Base-by-base conservation (phyloP, 64 coral and sea anemone genomes). In the Stichodactyla mertensii region DNA sequence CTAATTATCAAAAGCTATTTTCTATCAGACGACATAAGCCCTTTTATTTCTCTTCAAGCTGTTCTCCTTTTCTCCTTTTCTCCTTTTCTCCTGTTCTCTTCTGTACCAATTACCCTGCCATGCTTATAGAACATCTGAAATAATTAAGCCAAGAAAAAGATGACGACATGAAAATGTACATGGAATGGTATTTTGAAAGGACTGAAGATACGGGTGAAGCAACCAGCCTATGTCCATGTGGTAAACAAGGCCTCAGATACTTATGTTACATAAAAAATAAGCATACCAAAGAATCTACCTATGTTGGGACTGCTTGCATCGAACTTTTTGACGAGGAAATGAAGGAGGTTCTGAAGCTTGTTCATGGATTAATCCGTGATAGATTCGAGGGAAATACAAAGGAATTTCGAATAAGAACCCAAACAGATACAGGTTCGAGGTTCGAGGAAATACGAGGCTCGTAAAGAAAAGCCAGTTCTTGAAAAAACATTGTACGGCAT, bases 251-350 rank as follows among this genome's bases (percentile, higher is more conserved):
- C 7, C 54, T 88, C 24, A 51, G 87, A 16, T 88, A 88, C 45
- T 64, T 14, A 12, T 52, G 81, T 19, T 18, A 77, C 14, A 89
- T 89, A n/a, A 22, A 6, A 18, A 89, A 89, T 59, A 84, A 83
- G 16, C 52, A n/a, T 18, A 89, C 88, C 24, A 77, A 55, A 74
- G 18, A 24, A 2, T 11, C 18, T 9, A 84, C 79, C 24, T 77
- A 84, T 71, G 80, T 89, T 55, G 88, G 88, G 10, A 89, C 88
- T 0, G 45, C 22, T 24, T 89, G 88, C 13, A 81, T 84, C 5
- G 88, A 89, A 64, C 74, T 89, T 45, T 89, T 89, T 55, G 88
- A 85, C 71, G 67, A 59, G 0, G 62, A 74, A 15, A 89, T 89
- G 88, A 89, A 89, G 55, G 88, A 89, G 55, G 79, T 89, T 18